Evolutionary conservation across 2,113 vertebrate genomes (phyloP), one percentile per base, ranked within the genome.

Genomic region (Cathartes aura): DNA sequence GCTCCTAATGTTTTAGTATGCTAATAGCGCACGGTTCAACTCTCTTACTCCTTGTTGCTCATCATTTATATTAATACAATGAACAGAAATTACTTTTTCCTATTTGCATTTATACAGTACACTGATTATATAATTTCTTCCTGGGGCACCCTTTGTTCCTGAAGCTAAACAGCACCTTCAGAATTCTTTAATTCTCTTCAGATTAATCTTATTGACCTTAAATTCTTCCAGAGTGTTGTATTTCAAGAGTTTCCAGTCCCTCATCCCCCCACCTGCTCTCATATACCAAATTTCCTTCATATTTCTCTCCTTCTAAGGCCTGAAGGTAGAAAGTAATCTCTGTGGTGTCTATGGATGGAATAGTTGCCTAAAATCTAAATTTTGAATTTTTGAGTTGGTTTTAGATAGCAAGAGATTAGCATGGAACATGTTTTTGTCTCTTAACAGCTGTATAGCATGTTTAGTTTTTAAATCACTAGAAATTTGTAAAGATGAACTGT

Each of bases 181-280:
- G 40, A 85, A 70, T 90, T 70, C 36, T 79, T 80, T 27, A 38
- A 9, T 62, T 94, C 36, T 75, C 14, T 90, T 86, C 79, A 70
- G 42, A 86, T 78, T 82, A 83, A 86, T 86, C 63, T 92, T 32
- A 71, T 78, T 89, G 90, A 95, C 74, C 38, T 82, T 52, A 89
- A 76, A 67, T 81, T 95, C 38, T 94, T 86, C 34, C 8, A 14
- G 8, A 76, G 29, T 66, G 12, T 47, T 73, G 7, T 38, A 47
- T 90, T 94, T 80, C 17, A 72, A 42, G 58, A 23, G 7, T 62
- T 92, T 75, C 36, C 40, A 47, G 23, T 64, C 27, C 58, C 21
- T 50, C 12, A 27, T 24, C 10, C 43, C 7, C 7, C 18, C 7
- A 47, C 11, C 43, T 89, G 68, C 47, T 90, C 42, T 86, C 21